Percentiles rank a stretch among this genome's conserved stretches.
These are phyloP conservation scores for Poecilia velifera DNA, from an alignment of 2,797 vertebrate genomes.

Conservation along the genomic window DNA sequence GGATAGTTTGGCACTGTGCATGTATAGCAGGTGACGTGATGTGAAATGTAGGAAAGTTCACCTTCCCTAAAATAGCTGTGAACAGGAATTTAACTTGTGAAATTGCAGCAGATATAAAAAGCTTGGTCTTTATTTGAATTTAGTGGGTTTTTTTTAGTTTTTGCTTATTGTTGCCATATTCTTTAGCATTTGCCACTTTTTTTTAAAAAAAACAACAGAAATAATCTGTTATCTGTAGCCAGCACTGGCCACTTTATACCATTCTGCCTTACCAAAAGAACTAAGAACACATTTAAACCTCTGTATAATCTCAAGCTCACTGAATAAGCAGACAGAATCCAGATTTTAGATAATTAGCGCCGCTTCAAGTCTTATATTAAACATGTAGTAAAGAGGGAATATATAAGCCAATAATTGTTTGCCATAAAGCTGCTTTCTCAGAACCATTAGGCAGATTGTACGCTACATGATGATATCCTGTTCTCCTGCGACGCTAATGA, in stretches of 20 bases:
- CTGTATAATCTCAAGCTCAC: conserved; percentile 7
- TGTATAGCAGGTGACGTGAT: background rate
- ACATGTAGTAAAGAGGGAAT: conserved; percentile 50
- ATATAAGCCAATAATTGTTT: conserved; percentile 49
- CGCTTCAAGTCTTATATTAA: conserved; percentile 10
- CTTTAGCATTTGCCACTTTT: background rate
- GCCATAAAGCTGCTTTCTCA: conserved; percentile 28
- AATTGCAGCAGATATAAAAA: background rate
- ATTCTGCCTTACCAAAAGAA: background rate
- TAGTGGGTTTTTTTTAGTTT: background rate
- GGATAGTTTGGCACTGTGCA: background rate
- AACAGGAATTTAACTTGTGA: background rate
- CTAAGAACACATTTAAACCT: background rate
- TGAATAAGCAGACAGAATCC: background rate
- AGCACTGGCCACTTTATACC: conserved; percentile 8
- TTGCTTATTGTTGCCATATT: background rate
- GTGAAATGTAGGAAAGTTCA: background rate
- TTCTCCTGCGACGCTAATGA: conserved; percentile 36
- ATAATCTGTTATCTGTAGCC: background rate
- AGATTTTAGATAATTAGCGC: conserved; percentile 5
- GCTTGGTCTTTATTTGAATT: background rate
- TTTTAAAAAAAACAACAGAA: background rate
- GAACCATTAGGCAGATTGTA: conserved; percentile 12
- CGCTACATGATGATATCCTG: conserved; percentile 17
- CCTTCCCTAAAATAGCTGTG: background rate